These are phyloP conservation scores for Pterocles burchelli DNA, from an alignment of 2,113 vertebrate genomes.

Conservation along the genomic window DNA sequence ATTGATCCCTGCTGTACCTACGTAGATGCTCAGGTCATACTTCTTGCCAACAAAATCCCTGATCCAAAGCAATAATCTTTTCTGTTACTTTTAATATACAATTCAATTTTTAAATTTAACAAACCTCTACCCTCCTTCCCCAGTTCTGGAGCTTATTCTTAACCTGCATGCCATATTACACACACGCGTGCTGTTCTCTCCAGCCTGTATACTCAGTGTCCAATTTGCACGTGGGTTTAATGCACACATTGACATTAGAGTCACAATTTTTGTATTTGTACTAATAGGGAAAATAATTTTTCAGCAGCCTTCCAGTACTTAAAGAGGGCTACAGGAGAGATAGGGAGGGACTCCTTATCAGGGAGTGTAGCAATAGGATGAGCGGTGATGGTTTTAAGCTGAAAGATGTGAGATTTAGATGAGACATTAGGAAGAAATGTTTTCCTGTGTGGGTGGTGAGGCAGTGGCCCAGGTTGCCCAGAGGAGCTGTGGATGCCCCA, in stretches of 20 bases:
- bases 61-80: not conserved
- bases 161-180: not conserved
- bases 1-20: not conserved
- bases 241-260: not conserved
- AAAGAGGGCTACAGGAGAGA: too few relatives aligned
- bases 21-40: not conserved
- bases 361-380: too few relatives aligned
- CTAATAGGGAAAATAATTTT: not conserved
- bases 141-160: not conserved
- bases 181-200: not conserved
- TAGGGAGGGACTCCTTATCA: too few relatives aligned
- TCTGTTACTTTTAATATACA: not conserved
- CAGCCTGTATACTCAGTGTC: not conserved
- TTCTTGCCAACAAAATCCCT: not conserved
- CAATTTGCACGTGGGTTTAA: not conserved
- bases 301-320: not conserved
- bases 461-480: too few relatives aligned
- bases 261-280: not conserved
- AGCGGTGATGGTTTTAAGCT: too few relatives aligned
- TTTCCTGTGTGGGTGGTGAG: too few relatives aligned
- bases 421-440: too few relatives aligned
- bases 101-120: not conserved
- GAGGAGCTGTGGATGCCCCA: too few relatives aligned
- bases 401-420: too few relatives aligned
- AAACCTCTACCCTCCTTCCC: not conserved